Conservation (phyloP, 2,888 invertebrate species). For the Leuctra nigra region DNA sequence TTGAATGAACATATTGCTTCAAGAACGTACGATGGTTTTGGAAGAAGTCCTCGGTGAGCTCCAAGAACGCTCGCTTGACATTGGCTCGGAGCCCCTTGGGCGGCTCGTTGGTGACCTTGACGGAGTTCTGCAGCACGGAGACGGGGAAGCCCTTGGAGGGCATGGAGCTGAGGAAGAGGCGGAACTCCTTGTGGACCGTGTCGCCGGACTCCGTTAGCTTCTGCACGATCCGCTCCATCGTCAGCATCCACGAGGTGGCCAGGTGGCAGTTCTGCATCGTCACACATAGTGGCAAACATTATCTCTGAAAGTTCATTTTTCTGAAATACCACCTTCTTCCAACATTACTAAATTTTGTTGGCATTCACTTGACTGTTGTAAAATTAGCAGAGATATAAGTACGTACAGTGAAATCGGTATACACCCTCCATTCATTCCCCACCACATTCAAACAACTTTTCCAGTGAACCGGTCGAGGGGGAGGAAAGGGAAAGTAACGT, state of each 20-base stretch:
- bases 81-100: constrained; percentile 89
- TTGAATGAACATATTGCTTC: too few relatives aligned
- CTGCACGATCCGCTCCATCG: constrained; percentile 71
- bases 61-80: constrained; percentile 71
- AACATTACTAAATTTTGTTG: too few relatives aligned
- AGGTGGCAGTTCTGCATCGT: constrained; percentile 80
- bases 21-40: constrained; percentile 68
- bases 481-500: too few relatives aligned
- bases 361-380: too few relatives aligned
- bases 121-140: constrained; percentile 84
- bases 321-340: too few relatives aligned
- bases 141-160: constrained; percentile 82
- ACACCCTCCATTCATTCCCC: too few relatives aligned
- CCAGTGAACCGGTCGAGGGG: too few relatives aligned
- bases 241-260: constrained; percentile 89
- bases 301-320: too few relatives aligned
- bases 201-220: constrained; percentile 59
- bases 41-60: constrained; percentile 72
- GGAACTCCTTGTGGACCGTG: constrained; percentile 62
- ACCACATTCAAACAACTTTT: too few relatives aligned
- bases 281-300: constrained; percentile 1
- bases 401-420: too few relatives aligned
- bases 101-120: constrained; percentile 92
- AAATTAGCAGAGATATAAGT: too few relatives aligned
- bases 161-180: constrained; percentile 85